Evolutionary conservation across 2,797 vertebrate genomes (phyloP), one percentile per base, ranked within the genome.

Genomic region (Agapornis canus): DNA sequence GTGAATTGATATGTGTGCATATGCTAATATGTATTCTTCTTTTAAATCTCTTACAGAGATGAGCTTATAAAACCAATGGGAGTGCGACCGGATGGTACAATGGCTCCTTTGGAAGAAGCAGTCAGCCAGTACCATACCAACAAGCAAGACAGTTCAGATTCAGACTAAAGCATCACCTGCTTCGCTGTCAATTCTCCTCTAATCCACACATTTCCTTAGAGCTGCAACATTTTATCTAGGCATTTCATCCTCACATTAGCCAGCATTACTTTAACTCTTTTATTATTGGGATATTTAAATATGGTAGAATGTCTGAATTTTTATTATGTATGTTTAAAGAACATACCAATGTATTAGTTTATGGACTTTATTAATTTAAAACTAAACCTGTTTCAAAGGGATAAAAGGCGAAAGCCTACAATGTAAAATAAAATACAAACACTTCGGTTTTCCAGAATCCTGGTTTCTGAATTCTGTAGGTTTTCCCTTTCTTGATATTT

Each of bases 51-150:
- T 96, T 95, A 75, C 98, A 99, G 99, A 96, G 98, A 99, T 97
- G 98, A 99, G 92, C 96, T 99, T 95, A 99, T 99, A 96, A 99
- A 98, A 72, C 99, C 99, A 43, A 99, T 99, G 99, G 99, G 99
- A 71, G 98, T 99, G 91, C 98, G 98, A 95, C 98, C 98, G 10
- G 99, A 99, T 18, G 99, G 99, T 88, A 99, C 99, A 56, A 98
- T 99, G 97, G 99, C 99, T 16, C 99, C 99, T 94, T 98, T 99
- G 93, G 99, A 99, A 96, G 99, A 99, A 95, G 98, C 98, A 9
- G 97, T 99, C 69, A 97, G 90, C 76, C 97, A 98, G 80, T 98
- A 98, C 76, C 97, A 96, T 2, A 92, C 93, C 43, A 97, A 97
- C 76, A 98, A 99, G 48, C 98, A 98, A 96, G 98, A 98, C 21